These are phyloP conservation scores for Australoheros scitulus DNA, from an alignment of 2,113 vertebrate genomes.

Conservation along the genomic window DNA sequence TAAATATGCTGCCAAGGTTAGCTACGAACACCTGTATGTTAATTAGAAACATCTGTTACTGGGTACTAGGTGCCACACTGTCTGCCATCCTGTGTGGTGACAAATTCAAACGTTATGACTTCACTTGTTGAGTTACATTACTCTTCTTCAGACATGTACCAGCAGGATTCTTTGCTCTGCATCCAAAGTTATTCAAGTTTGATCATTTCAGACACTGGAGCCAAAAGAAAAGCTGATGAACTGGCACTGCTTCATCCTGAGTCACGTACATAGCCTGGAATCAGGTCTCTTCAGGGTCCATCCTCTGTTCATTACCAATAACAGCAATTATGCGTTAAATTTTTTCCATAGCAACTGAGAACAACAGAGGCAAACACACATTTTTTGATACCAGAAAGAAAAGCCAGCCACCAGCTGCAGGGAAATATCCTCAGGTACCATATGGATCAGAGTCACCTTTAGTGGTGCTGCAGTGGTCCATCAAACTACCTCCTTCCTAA, in stretches of 20 bases:
- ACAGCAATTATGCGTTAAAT: constrained; percentile 64
- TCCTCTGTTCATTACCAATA: constrained; percentile 66
- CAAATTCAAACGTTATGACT: constrained; percentile 41
- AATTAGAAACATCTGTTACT: constrained; percentile 53
- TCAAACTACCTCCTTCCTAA: constrained; percentile 19
- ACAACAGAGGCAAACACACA: constrained; percentile 68
- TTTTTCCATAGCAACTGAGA: constrained; percentile 70
- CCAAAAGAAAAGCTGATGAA: constrained; percentile 48
- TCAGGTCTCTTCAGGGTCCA: constrained; percentile 57
- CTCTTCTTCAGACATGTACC: constrained; percentile 43
- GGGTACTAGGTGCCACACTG: constrained; percentile 44
- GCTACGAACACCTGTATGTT: constrained; percentile 45
- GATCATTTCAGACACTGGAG: constrained; percentile 29
- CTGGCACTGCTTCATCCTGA: constrained; percentile 56
- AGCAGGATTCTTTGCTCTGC: constrained; percentile 37
- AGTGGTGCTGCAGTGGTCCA: constrained; percentile 7
- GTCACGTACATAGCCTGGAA: constrained; percentile 54
- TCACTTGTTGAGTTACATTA: constrained; percentile 14
- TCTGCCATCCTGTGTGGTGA: constrained; percentile 53
- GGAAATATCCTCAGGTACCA: constrained; percentile 65
- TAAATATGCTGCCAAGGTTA: neutral
- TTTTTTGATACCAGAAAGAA: constrained; percentile 43
- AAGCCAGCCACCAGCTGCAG: constrained; percentile 44
- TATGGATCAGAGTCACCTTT: constrained; percentile 60
- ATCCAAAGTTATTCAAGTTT: constrained; percentile 27